Percentiles rank a stretch among this genome's conserved stretches.
Evolutionary conservation across 1,140 invertebrate species (phyloP).

Genomic region (Parasteatoda tepidariorum): DNA sequence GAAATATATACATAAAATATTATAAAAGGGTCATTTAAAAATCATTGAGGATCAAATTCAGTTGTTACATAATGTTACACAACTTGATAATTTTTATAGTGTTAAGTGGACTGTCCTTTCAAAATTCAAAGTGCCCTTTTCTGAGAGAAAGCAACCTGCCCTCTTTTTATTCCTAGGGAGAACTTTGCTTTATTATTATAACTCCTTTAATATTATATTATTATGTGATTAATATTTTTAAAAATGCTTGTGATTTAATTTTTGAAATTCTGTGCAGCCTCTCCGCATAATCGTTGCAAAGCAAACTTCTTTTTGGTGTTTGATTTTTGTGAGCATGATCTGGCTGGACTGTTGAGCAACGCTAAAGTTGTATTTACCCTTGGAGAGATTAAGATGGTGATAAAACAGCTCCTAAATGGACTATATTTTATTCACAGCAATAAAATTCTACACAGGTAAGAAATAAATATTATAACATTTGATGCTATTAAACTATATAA

Average conservation of each 20-base stretch:
- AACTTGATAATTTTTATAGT: neutral
- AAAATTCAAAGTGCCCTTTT: too few relatives aligned
- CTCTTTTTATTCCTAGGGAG: too few relatives aligned
- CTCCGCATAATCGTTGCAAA: constrained; percentile 83
- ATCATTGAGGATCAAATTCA: too few relatives aligned
- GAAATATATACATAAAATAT: too few relatives aligned
- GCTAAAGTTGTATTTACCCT: constrained; percentile 96
- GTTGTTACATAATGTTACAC: too few relatives aligned
- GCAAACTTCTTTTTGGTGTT: constrained; percentile 98
- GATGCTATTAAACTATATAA: too few relatives aligned
- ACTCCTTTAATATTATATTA: neutral
- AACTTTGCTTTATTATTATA: too few relatives aligned
- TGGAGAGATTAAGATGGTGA: constrained; percentile 97
- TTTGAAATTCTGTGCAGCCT: constrained; percentile 73
- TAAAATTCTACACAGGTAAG: constrained; percentile 74
- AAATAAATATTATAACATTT: too few relatives aligned
- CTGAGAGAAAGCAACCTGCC: neutral
- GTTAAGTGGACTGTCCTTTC: neutral
- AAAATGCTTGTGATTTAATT: neutral
- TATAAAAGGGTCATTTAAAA: too few relatives aligned
- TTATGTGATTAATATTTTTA: neutral
- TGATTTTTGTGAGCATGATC: constrained; percentile 99
- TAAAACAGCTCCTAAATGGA: constrained; percentile 97
- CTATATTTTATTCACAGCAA: constrained; percentile 97
- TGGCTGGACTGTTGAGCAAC: constrained; percentile 96